Evolutionary conservation across 1,140 invertebrate genomes (phyloP).

Genomic region (Megalonaias nervosa): DNA sequence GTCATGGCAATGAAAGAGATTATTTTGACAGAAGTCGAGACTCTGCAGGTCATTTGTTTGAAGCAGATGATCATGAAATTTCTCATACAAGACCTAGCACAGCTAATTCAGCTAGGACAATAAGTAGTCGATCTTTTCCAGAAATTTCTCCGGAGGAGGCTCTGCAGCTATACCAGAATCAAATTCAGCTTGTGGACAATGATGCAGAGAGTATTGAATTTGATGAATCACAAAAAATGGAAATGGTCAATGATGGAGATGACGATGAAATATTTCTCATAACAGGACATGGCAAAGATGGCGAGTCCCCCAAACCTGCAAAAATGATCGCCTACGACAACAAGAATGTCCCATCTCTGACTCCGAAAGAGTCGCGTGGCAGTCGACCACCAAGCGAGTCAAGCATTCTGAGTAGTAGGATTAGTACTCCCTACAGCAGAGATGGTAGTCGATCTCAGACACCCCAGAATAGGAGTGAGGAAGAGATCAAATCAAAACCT

Average conservation of each 20-base stretch:
- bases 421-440: slow-evolving; percentile 25
- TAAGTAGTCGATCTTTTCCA: slow-evolving; percentile 61
- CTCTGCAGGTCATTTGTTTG: slow-evolving; percentile 10
- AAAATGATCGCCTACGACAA: slow-evolving; percentile 45
- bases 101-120: slow-evolving; percentile 55
- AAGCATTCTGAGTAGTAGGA: slow-evolving; percentile 8
- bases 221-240: slow-evolving; percentile 31
- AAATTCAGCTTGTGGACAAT: slow-evolving; percentile 23
- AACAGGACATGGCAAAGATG: slow-evolving; percentile 35
- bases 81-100: slow-evolving; percentile 44
- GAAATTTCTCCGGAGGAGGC: slow-evolving; percentile 65
- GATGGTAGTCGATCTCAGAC: slow-evolving; percentile 33
- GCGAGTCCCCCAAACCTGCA: slow-evolving; percentile 42
- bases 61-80: slow-evolving; percentile 7
- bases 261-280: slow-evolving; percentile 59
- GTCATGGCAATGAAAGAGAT: neutral
- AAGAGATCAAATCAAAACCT: no score
- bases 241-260: slow-evolving; percentile 25
- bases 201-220: slow-evolving; percentile 27
- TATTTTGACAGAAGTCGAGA: slow-evolving; percentile 14
- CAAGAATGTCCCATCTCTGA: slow-evolving; percentile 42
- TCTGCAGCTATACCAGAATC: slow-evolving; percentile 46
- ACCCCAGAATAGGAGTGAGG: slow-evolving; percentile 7
- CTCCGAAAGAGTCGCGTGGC: slow-evolving; percentile 5
- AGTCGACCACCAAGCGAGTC: no score